Evolutionary conservation across 2,113 vertebrate genomes (phyloP).

Genomic region (Elanus axillaris): DNA sequence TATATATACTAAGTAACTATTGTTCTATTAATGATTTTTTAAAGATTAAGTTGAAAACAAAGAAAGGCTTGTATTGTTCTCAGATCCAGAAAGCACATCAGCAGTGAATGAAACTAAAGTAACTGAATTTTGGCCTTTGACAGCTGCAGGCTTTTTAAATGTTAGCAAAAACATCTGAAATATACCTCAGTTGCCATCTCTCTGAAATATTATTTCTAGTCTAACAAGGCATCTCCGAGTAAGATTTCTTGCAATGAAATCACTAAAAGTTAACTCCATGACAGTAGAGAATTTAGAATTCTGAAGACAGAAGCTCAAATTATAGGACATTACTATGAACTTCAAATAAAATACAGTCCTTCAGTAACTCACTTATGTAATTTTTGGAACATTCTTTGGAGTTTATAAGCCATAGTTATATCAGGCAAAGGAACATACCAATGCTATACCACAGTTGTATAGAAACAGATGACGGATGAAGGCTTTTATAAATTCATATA

Average conservation of each 20-base stretch:
- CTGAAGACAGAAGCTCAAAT: not conserved
- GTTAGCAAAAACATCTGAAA: conserved; percentile 35
- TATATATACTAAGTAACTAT: not conserved
- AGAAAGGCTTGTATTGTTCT: conserved; percentile 2
- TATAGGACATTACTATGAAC: not conserved
- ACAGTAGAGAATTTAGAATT: not conserved
- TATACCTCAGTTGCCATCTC: conserved; percentile 35
- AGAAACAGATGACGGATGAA: not conserved
- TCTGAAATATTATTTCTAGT: not conserved
- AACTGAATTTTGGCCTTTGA: conserved; percentile 14
- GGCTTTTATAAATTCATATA: not conserved
- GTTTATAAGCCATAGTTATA: not conserved
- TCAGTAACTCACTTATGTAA: not conserved
- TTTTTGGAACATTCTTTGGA: not conserved
- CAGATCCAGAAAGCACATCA: conserved; percentile 3
- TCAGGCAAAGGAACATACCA: not conserved
- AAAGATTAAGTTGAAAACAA: not conserved
- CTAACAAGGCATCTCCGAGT: not conserved
- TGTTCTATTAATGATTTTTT: not conserved
- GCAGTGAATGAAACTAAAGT: conserved; percentile 46
- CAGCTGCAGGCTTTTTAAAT: conserved; percentile 15
- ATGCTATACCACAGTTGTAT: not conserved
- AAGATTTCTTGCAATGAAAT: not conserved
- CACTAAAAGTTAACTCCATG: not conserved
- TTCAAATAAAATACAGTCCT: not conserved